Base-by-base conservation (phyloP, 2,113 vertebrate genomes). In the Heteronetta atricapilla region DNA sequence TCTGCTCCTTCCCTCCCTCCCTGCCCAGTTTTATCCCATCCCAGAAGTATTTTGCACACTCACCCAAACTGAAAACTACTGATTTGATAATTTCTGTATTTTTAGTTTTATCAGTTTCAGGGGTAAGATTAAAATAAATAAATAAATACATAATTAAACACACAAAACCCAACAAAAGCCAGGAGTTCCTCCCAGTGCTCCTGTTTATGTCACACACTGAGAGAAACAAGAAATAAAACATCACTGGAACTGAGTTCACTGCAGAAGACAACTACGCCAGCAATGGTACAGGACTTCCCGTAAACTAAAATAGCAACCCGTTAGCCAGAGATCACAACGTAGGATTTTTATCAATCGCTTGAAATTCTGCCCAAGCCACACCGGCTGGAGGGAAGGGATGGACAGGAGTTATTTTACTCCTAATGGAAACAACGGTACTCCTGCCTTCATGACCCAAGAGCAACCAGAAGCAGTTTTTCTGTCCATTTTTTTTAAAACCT, bases 301-400 rank as follows among this genome's bases (percentile, higher is more conserved):
- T 66, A 46, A 13, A 86, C 82, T 55, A 88, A 96, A 96, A 95
- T 73, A 96, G 88, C 66, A 90, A 60, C 80, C 75, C 10, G 31
- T 46, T 38, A 86, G 69, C 14, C 73, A 86, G 58, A 81, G 34
- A 77, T 81, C 33, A 86, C 38, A 94, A 86, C 3, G 3, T 11
- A 4, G 14, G 64, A 76, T 38, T 62, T 63, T 50, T 13, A 78
- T 15, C 73, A 75, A 26, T 15, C 59, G 79, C 46, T 92, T 93
- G 69, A 94, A 92, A 84, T 73, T 90, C 58, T 50, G 60, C 36
- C 34, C 50, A 70, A 3, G 6, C 20, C 34, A 42, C 13, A 3
- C 9, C 36, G 66, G 59, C 66, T 76, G 48, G 20, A 92, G 86
- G 29, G 33, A 16, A 84, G 34, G 38, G 66, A 79, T 28, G 14